Percentiles rank a stretch among this genome's conserved stretches.
Evolutionary conservation across 2,888 invertebrate species (phyloP).

Genomic region (Oscheius sp.): DNA sequence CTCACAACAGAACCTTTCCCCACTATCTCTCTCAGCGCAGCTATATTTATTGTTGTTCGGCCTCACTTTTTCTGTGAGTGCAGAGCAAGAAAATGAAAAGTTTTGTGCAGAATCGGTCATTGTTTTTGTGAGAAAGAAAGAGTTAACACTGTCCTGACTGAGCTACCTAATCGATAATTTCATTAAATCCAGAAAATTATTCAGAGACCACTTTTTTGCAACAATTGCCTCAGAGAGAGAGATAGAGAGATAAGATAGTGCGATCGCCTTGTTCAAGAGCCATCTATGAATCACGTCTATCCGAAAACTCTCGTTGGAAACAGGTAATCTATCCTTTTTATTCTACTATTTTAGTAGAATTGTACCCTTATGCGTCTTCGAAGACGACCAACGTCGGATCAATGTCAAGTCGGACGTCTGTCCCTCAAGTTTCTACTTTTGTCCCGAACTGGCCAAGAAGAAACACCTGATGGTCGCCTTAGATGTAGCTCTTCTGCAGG

Average conservation of each 20-base stretch:
- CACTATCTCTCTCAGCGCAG: neutral
- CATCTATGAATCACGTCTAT: neutral
- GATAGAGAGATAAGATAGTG: neutral
- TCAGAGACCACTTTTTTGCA: neutral
- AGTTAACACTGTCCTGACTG: neutral
- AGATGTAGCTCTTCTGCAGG: neutral
- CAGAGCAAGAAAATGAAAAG: slow-evolving; percentile 13
- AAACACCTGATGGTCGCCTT: neutral
- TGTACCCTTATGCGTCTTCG: neutral
- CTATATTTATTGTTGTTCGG: slow-evolving; percentile 10
- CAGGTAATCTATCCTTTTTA: neutral
- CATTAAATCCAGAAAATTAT: neutral
- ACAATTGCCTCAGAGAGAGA: neutral
- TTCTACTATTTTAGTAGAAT: neutral
- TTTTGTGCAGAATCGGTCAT: neutral
- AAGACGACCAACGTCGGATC: neutral
- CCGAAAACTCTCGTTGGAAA: slow-evolving; percentile 7
- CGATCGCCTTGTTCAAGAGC: no score
- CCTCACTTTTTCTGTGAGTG: slow-evolving; percentile 1
- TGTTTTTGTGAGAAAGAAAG: neutral
- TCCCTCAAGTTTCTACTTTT: slow-evolving; percentile 17
- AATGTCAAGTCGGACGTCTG: neutral
- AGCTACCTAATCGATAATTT: neutral
- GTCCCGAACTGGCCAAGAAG: neutral
- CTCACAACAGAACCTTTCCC: neutral